phyloP scores from a whole-genome alignment of 1,140 invertebrate genomes.

The Drosophila arawakana region DNA sequence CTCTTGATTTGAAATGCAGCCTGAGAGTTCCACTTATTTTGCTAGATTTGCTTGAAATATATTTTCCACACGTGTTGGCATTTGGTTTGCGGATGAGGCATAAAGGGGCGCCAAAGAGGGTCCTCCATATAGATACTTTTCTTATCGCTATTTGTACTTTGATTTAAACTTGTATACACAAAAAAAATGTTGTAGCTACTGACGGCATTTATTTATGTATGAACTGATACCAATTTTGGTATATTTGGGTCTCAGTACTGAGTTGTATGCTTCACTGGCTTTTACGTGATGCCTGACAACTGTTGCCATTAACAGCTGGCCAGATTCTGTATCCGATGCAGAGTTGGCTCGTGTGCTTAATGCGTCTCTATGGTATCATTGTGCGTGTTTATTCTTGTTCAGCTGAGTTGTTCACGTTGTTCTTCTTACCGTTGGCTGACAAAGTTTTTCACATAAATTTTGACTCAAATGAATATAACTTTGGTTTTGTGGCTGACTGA shows the following conservation, averaged over 20 bases:
- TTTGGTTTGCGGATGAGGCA: not conserved
- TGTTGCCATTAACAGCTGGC: constrained; percentile 80
- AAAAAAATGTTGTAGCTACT: constrained; percentile 11
- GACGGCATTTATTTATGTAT: constrained; percentile 60
- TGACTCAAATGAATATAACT: constrained; percentile 47
- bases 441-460: constrained; percentile 67
- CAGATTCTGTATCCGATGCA: constrained; percentile 5
- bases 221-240: constrained; percentile 37
- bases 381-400: constrained; percentile 44
- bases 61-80: constrained; percentile 25
- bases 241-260: constrained; percentile 4
- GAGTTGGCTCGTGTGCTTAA: constrained; percentile 58
- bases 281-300: constrained; percentile 65
- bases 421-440: constrained; percentile 41
- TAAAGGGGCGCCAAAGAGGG: not conserved
- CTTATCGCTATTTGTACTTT: constrained; percentile 35
- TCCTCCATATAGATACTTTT: not conserved
- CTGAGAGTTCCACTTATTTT: constrained; percentile 67
- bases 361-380: constrained; percentile 78
- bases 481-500: constrained; percentile 60
- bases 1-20: constrained; percentile 72
- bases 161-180: constrained; percentile 24
- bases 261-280: constrained; percentile 4
- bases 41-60: constrained; percentile 64
- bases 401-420: constrained; percentile 12